Percentiles rank a stretch among this genome's conserved stretches.
These are phyloP conservation scores for Prolemur simus DNA, from an alignment of 2,113 vertebrate species.

Conservation along the genomic window DNA sequence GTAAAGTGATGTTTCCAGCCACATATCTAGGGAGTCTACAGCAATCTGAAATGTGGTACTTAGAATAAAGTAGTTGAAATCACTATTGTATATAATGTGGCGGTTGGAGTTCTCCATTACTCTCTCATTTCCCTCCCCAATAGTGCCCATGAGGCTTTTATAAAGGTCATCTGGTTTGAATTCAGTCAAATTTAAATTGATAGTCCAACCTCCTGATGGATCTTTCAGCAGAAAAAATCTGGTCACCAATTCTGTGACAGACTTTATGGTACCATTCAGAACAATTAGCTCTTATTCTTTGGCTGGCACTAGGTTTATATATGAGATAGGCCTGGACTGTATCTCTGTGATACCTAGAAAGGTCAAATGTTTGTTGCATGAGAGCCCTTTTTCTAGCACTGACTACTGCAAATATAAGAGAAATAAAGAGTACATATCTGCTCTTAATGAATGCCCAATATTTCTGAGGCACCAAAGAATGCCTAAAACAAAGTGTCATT, in stretches of 20 bases:
- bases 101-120: background rate
- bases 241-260: background rate
- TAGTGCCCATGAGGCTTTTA: background rate
- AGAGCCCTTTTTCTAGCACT: background rate
- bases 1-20: background rate
- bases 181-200: conserved; percentile 14
- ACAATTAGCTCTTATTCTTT: background rate
- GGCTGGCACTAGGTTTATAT: background rate
- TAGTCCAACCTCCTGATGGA: background rate
- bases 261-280: background rate
- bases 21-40: background rate
- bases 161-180: conserved; percentile 8
- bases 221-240: background rate
- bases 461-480: background rate
- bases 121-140: background rate
- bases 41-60: background rate
- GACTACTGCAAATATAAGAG: background rate
- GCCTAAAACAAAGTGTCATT: background rate
- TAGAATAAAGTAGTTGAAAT: background rate
- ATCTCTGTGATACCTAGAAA: background rate
- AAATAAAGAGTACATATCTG: background rate
- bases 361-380: background rate
- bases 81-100: background rate
- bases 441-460: background rate
- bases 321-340: background rate